Base-by-base conservation (phyloP, 2,113 vertebrate species). In the Osmerus mordax region DNA sequence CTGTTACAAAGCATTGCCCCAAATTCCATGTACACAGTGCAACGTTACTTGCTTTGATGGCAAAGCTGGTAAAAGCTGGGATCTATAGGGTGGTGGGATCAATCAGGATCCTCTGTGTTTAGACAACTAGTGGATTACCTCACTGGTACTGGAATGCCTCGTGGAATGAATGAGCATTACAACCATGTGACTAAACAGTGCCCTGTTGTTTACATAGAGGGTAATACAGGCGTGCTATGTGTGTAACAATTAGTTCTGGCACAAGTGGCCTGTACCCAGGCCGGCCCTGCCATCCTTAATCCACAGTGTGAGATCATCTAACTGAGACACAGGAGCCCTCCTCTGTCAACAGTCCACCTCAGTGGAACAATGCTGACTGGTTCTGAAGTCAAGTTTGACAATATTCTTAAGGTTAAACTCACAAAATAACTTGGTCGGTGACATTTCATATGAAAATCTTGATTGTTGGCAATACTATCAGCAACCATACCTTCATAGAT, bases 91-190 rank as follows among this genome's bases (percentile, higher is more conserved):
- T 12, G 41, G 7, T 47, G 41, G 41, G 41, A 47, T 47, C 7
- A 47, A 2, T 11, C 9, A 47, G 41, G 6, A 80, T 82, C 81
- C 82, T 87, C 81, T 63, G 2, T 89, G 90, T 90, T 90, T 90
- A 89, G 80, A 85, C 79, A 70, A 82, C 81, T 83, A 82, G 69
- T 14, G 84, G 81, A 89, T 91, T 89, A 91, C 84, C 86, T 90
- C 86, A 88, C 79, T 78, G 79, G 87, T 83, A 87, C 79, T 77
- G 82, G 81, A 83, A 81, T 72, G 76, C 81, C 83, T 78, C 77
- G 69, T 78, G 77, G 83, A 86, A 87, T 81, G 77, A 70, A 67
- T 19, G 73, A 59, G 80, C 83, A 79, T 88, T 83, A 81, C 77
- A 68, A 80, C 77, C 77, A 84, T 56, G 71, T 71, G 78, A 77